A percentile compares a stretch with the other conserved stretches of the same genome.
Conservation (phyloP, 2,888 invertebrate species). For the Bibio marci region DNA sequence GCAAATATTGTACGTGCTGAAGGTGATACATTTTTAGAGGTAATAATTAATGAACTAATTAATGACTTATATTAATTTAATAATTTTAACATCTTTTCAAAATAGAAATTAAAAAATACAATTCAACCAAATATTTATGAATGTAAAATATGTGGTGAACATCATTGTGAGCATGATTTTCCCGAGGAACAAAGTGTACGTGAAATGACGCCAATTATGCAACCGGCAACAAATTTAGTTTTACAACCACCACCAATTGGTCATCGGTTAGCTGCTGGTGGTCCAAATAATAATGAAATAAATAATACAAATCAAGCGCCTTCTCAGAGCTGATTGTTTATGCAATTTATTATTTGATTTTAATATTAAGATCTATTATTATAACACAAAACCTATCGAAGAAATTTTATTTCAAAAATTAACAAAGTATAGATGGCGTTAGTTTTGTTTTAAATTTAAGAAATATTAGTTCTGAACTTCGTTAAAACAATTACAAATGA, state of each 20-base stretch:
- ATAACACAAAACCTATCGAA: too few relatives aligned
- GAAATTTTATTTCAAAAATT: too few relatives aligned
- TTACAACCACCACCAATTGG: constrained; percentile 12
- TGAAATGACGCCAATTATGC: constrained; percentile 19
- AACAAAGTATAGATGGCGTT: too few relatives aligned
- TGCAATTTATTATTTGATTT: too few relatives aligned
- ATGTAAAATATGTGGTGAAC: constrained; percentile 54
- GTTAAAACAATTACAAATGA: too few relatives aligned
- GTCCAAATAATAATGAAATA: constrained; percentile 1
- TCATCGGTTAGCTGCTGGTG: background rate
- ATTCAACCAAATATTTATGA: constrained; percentile 60
- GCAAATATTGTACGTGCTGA: constrained; percentile 51
- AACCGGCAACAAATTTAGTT: constrained; percentile 8
- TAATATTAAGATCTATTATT: too few relatives aligned
- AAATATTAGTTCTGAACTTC: too few relatives aligned
- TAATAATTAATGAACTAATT: constrained; percentile 22
- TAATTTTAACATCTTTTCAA: too few relatives aligned
- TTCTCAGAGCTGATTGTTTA: too few relatives aligned
- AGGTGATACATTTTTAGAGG: constrained; percentile 55
- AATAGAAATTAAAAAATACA: constrained; percentile 56
- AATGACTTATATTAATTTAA: background rate
- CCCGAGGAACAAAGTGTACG: constrained; percentile 34
- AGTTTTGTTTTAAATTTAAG: too few relatives aligned
- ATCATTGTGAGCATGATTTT: constrained; percentile 53
- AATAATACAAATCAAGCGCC: too few relatives aligned